Conservation (phyloP, 2,113 vertebrate species). For the Muscicapa adusta region DNA sequence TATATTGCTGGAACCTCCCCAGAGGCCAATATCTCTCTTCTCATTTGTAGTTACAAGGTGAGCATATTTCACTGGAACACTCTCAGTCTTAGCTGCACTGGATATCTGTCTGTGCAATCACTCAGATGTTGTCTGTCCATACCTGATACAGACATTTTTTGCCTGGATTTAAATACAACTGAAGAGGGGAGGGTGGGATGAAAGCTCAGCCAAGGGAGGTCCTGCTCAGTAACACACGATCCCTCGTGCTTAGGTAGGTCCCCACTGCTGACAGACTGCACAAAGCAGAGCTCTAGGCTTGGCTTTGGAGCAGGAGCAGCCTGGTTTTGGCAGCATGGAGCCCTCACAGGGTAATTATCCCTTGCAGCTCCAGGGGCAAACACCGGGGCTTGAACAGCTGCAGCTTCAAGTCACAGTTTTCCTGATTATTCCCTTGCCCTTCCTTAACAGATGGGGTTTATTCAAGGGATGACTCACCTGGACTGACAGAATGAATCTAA, state of each 20-base stretch:
- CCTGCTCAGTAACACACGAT: background rate
- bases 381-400: background rate
- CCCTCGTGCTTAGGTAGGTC: background rate
- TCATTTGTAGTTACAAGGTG: background rate
- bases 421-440: conserved; percentile 30
- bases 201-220: background rate
- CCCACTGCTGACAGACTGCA: background rate
- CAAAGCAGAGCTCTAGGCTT: background rate
- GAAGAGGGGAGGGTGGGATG: background rate
- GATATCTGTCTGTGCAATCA: background rate
- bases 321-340: background rate
- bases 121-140: background rate
- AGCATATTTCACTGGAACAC: background rate
- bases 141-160: background rate
- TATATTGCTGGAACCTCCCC: background rate
- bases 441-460: conserved; percentile 36
- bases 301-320: background rate
- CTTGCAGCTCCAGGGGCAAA: conserved; percentile 17
- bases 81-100: background rate
- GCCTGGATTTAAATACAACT: background rate
- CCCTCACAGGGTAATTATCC: conserved; percentile 22
- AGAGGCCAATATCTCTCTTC: background rate
- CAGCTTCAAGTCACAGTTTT: conserved; percentile 8
- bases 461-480: conserved; percentile 34
- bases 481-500: conserved; percentile 7